Base-by-base conservation (phyloP, 2,113 vertebrate species). In the Acanthisitta chloris region DNA sequence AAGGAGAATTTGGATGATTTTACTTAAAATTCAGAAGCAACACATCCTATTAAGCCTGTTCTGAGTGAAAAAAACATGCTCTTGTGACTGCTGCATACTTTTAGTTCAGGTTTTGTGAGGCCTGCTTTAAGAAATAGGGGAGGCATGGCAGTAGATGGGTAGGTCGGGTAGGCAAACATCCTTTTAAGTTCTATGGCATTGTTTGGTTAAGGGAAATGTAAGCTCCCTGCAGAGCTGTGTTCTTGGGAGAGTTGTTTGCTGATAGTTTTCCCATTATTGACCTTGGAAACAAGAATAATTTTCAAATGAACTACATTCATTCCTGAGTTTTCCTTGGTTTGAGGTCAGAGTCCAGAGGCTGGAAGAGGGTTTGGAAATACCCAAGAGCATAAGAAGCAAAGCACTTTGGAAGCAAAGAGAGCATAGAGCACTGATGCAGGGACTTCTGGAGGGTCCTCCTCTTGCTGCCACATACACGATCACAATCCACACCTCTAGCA, bases 231-330 rank as follows among this genome's bases (percentile, higher is more conserved):
- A 57, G 80, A 73, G 33, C 6, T 88, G 54, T 62, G 58, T 54
- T 93, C 86, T 54, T 42, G 4, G 57, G 42, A 86, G 71, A 36
- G 58, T 49, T 92, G 34, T 70, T 78, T 38, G 46, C 87, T 57
- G 28, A 36, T 79, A 54, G 34, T 82, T 83, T 93, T 93, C 82
- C 67, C 46, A 58, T 90, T 95, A 78, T 40, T 93, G 76, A 86
- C 76, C 64, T 94, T 66, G 83, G 80, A 92, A 93, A 95, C 77
- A 90, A 76, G 54, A 83, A 88, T 82, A 7, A 24, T 71, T 92
- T 90, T 96, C 92, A 88, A 95, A 86, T 81, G 77, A 95, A 88
- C 71, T 93, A 4, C 46, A 46, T 77, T 74, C 54, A 74, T 62
- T 71, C 66, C 26, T 66, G 82, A 90, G 55, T 73, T 86, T 67